Percentiles rank a stretch among this genome's conserved stretches.
phyloP scores from a whole-genome alignment of 2,113 vertebrate genomes.

The Python bivittatus region DNA sequence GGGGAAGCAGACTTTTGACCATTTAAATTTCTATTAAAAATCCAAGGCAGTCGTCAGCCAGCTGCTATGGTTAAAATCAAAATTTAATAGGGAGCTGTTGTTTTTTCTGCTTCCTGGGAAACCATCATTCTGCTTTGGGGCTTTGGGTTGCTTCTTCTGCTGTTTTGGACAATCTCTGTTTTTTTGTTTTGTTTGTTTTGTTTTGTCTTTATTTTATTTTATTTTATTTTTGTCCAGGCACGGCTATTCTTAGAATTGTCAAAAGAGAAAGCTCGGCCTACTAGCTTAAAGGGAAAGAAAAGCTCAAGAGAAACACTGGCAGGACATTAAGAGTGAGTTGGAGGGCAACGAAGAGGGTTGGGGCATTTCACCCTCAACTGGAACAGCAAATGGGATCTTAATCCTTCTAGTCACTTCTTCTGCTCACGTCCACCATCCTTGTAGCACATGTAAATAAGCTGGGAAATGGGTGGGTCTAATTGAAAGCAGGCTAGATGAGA shows the following conservation, averaged over 20 bases:
- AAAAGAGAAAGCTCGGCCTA: not conserved
- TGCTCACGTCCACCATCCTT: not conserved
- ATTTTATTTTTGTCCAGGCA: not conserved
- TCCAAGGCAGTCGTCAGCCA: not conserved
- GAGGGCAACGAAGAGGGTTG: not conserved
- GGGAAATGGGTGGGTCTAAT: not conserved
- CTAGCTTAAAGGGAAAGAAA: not conserved
- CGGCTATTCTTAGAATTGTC: not conserved
- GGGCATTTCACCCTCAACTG: not conserved
- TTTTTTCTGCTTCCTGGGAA: not conserved
- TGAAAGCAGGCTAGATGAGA: not conserved
- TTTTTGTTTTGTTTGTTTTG: no score
- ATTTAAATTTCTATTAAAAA: not conserved
- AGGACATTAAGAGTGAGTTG: not conserved
- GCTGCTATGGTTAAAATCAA: not conserved
- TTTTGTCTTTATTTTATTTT: no score
- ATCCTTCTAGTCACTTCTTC: not conserved
- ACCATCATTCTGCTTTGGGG: not conserved
- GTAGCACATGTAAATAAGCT: not conserved
- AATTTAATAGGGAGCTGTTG: not conserved
- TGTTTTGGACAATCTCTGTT: not conserved
- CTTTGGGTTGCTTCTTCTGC: not conserved
- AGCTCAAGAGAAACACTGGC: not conserved
- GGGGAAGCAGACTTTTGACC: not conserved
- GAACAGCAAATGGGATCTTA: not conserved